Evolutionary conservation across 2,797 vertebrate genomes (phyloP).

Genomic region (Acrocephalus scirpaceus): DNA sequence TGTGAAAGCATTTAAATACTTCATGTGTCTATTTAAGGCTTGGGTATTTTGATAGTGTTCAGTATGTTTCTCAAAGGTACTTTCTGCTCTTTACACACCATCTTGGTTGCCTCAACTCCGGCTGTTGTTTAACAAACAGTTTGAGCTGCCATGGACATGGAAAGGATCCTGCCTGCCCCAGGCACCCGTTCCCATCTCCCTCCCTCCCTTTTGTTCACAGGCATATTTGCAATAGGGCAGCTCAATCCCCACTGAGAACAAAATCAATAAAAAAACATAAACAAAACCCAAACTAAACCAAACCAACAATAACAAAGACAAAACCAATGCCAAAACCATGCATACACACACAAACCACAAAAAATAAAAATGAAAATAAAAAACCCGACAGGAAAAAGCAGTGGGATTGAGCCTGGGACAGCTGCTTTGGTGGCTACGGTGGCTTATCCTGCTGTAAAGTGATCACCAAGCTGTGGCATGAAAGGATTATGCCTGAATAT

Average conservation of each 20-base stretch:
- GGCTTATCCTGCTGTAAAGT: background rate
- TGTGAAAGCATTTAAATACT: constrained; percentile 66
- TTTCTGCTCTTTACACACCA: constrained; percentile 63
- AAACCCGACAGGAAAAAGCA: background rate
- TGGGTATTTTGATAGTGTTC: constrained; percentile 50
- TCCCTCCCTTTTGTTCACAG: constrained; percentile 33
- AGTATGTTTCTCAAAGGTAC: constrained; percentile 55
- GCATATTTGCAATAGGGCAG: background rate
- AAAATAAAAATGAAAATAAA: no score
- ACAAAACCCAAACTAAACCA: background rate
- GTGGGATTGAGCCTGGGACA: background rate
- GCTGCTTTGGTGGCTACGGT: constrained; percentile 22
- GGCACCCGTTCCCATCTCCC: background rate
- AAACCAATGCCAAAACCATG: background rate
- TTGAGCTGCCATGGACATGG: constrained; percentile 41
- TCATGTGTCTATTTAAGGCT: constrained; percentile 56
- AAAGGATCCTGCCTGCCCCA: constrained; percentile 35
- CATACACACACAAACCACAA: background rate
- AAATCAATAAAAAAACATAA: background rate
- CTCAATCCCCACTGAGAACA: background rate
- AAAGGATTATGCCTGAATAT: background rate
- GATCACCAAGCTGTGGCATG: background rate
- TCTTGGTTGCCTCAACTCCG: constrained; percentile 58
- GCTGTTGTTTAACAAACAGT: constrained; percentile 65
- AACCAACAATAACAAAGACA: background rate